phyloP scores from a whole-genome alignment of 2,888 invertebrate genomes.

The Acanthococcus lagerstroemiae region DNA sequence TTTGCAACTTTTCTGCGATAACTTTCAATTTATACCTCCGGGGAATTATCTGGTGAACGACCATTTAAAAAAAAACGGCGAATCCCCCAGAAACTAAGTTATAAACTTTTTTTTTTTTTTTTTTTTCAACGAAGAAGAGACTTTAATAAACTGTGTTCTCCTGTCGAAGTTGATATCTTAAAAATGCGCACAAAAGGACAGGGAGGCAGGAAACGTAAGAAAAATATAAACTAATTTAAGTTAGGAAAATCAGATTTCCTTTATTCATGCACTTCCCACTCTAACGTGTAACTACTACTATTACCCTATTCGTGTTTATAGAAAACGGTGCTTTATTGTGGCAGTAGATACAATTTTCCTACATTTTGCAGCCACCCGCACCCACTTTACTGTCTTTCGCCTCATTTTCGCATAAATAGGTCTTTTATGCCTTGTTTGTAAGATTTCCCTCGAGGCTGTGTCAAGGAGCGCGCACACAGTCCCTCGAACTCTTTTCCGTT shows the following conservation, averaged over 20 bases:
- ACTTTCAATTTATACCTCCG: too few species aligned
- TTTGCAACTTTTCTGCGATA: too few species aligned
- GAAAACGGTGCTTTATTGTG: conserved; percentile 26
- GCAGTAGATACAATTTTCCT: conserved; percentile 24
- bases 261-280: conserved; percentile 7
- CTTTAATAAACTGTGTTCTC: not conserved
- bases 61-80: too few species aligned
- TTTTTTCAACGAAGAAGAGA: not conserved
- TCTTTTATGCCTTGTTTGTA: conserved; percentile 32
- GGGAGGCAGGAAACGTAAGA: conserved; percentile 8
- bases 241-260: conserved; percentile 28
- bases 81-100: too few species aligned
- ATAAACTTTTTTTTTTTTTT: not conserved
- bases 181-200: too few species aligned
- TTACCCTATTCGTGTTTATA: conserved; percentile 9
- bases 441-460: conserved; percentile 31
- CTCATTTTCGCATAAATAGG: conserved; percentile 31
- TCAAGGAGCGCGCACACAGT: conserved; percentile 7
- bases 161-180: not conserved
- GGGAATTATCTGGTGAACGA: too few species aligned
- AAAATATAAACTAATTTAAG: conserved; percentile 29
- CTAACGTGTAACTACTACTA: conserved; percentile 1
- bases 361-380: not conserved
- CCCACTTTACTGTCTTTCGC: conserved; percentile 12
- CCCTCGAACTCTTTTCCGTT: not conserved